Conservation (phyloP, 2,113 vertebrate genomes). For the Grammomys surdaster region DNA sequence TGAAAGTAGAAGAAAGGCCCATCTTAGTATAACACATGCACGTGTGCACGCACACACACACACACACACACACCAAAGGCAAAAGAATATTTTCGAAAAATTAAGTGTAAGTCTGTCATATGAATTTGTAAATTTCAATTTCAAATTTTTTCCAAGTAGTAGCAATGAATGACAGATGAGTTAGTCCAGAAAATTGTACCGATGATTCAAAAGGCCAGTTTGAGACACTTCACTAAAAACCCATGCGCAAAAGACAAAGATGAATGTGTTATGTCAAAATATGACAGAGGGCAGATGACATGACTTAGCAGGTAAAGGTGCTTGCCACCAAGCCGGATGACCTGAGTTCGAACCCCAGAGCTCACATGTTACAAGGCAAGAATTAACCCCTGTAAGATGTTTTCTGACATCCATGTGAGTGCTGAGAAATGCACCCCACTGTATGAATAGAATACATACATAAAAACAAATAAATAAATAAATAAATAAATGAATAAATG, state of each 20-base stretch:
- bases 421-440: neutral
- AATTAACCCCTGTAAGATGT: neutral
- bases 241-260: slow-evolving; percentile 37
- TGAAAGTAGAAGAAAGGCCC: neutral
- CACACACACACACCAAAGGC: neutral
- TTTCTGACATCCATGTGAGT: neutral
- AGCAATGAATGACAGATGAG: slow-evolving; percentile 12
- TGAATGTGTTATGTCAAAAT: slow-evolving; percentile 19
- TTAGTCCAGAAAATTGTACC: neutral
- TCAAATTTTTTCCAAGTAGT: slow-evolving; percentile 31
- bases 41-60: neutral
- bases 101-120: neutral
- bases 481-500: no score
- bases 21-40: neutral
- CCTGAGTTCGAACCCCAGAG: neutral
- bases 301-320: neutral
- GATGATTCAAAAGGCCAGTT: slow-evolving; percentile 10
- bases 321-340: neutral
- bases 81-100: neutral
- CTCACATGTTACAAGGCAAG: neutral
- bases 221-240: slow-evolving; percentile 30
- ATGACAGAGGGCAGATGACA: neutral
- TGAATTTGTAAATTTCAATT: neutral
- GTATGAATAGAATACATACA: neutral
- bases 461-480: neutral